Evolutionary conservation across 2,797 vertebrate genomes (phyloP).

Genomic region (Galagoides demidoff): DNA sequence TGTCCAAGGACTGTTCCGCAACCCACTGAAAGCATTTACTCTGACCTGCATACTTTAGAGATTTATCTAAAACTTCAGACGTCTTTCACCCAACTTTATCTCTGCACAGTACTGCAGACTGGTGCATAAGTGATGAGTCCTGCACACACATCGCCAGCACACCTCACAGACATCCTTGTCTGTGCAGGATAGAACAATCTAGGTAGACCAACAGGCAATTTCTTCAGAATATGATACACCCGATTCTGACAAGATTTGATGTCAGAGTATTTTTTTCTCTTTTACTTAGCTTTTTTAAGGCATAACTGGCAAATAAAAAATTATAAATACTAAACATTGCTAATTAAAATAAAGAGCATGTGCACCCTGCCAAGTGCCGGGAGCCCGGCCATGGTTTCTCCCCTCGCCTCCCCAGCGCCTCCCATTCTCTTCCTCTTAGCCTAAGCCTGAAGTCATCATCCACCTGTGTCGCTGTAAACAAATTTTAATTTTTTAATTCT

Average conservation of each 20-base stretch:
- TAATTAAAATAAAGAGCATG: not conserved
- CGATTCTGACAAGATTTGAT: not conserved
- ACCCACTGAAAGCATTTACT: not conserved
- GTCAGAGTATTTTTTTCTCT: not conserved
- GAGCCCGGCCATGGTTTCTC: not conserved
- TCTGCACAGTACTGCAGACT: not conserved
- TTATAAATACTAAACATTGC: not conserved
- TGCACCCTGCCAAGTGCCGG: not conserved
- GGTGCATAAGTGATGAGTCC: not conserved
- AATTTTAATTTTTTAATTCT: not conserved
- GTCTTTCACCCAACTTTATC: not conserved
- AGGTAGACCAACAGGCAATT: not conserved
- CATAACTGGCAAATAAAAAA: not conserved
- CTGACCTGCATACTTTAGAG: not conserved
- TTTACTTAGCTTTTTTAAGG: not conserved
- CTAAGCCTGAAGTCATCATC: not conserved
- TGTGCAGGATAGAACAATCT: not conserved
- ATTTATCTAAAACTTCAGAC: not conserved
- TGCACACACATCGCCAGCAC: not conserved
- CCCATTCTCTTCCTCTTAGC: not conserved
- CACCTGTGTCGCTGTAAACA: not conserved
- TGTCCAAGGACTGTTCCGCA: not conserved
- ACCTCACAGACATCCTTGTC: not conserved
- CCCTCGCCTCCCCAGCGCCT: fast-evolving
- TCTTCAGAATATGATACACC: not conserved